Conservation (phyloP, 2,888 invertebrate genomes). For the Drosophila melanosoma region DNA sequence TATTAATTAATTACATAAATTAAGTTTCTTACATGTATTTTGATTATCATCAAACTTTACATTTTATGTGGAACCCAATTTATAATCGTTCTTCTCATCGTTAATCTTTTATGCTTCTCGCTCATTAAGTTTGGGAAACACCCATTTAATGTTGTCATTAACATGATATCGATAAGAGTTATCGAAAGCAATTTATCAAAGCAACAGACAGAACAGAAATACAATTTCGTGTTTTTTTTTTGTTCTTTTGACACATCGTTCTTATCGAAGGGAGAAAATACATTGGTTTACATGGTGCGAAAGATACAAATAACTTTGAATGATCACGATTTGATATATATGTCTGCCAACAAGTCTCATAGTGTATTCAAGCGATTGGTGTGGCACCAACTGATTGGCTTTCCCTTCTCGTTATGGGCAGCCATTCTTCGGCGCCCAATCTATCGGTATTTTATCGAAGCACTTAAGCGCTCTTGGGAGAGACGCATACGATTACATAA, state of each 20-base stretch:
- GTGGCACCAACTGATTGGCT: slow-evolving; percentile 6
- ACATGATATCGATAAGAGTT: slow-evolving; percentile 15
- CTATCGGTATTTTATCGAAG: slow-evolving; percentile 16
- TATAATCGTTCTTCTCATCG: background rate
- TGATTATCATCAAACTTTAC: background rate
- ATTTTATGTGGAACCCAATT: background rate
- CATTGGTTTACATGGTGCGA: background rate
- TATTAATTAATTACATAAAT: background rate
- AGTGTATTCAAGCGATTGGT: slow-evolving; percentile 9
- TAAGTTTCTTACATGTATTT: background rate
- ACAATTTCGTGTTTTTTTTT: background rate
- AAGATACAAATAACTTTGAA: background rate
- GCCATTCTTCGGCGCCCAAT: slow-evolving; percentile 36
- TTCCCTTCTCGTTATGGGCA: slow-evolving; percentile 22
- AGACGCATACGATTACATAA: slow-evolving; percentile 44
- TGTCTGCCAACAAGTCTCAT: background rate
- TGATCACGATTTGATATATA: background rate
- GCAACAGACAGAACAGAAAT: background rate
- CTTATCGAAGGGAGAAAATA: background rate
- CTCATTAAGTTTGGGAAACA: background rate
- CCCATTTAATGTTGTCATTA: slow-evolving; percentile 9
- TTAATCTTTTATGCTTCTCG: background rate
- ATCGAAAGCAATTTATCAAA: slow-evolving; percentile 24
- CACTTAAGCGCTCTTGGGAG: background rate
- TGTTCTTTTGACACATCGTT: background rate